Conservation (phyloP, 2,113 vertebrate species). For the Lophotis ruficrista region DNA sequence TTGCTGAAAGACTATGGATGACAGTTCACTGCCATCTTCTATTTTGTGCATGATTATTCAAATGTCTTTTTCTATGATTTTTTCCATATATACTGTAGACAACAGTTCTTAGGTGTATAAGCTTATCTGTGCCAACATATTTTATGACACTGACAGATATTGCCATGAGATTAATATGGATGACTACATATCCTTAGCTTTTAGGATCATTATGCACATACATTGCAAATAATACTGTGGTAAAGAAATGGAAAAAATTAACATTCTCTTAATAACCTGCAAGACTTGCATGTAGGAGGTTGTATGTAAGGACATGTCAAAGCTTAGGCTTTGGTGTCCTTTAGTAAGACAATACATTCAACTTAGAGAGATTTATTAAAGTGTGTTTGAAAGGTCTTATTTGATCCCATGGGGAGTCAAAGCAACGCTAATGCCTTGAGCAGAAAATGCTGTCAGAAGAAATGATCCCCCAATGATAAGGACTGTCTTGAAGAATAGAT, state of each 20-base stretch:
- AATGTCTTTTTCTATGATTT: not conserved
- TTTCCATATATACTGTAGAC: not conserved
- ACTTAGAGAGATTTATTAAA: conserved; percentile 2
- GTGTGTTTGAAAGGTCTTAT: conserved; percentile 21
- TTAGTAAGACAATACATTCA: conserved; percentile 26
- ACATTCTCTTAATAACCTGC: not conserved
- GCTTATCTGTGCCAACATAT: not conserved
- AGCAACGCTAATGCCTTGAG: conserved; percentile 36
- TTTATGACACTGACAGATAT: not conserved
- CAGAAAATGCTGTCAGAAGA: conserved; percentile 13
- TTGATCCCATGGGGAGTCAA: conserved; percentile 53
- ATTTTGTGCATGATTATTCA: conserved; percentile 41
- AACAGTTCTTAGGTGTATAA: conserved; percentile 19
- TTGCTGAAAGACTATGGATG: not conserved
- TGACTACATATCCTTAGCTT: not conserved
- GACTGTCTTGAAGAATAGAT: conserved; percentile 16
- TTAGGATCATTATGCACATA: not conserved
- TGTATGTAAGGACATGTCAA: conserved; percentile 9
- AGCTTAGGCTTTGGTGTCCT: conserved; percentile 1
- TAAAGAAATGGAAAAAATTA: not conserved
- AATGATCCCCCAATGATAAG: conserved; percentile 21
- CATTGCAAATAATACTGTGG: not conserved
- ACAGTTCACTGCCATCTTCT: conserved; percentile 16
- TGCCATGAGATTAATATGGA: not conserved
- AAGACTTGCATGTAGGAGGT: not conserved